Evolutionary conservation across 2,797 vertebrate genomes (phyloP), one percentile per base, ranked within the genome.

Genomic region (Anisognathus igniventris): DNA sequence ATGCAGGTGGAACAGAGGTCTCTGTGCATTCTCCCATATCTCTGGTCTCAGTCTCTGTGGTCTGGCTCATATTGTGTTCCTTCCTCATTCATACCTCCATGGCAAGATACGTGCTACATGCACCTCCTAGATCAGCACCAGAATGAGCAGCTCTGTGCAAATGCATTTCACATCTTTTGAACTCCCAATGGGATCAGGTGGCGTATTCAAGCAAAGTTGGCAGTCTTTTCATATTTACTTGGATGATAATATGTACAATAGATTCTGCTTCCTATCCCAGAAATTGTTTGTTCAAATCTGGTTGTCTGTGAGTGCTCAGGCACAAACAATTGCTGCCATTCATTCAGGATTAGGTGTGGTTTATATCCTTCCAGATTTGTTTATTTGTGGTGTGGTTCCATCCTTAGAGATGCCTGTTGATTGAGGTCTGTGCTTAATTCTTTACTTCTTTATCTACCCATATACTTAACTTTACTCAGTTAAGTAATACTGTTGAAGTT

Each of bases 211-310:
- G 53, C 31, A 72, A 61, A 86, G 35, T 20, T 95, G 83, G 44
- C 70, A 84, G 51, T 37, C 73, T 88, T 90, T 58, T 50, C 9
- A 1, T 81, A 61, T 88, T 88, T 93, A 57, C 48, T 88, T 92
- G 66, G 56, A 75, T 28, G 47, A 53, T 51, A 30, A 42, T 48
- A 64, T 22, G 45, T 39, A 39, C 76, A 81, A 64, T 70, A 51
- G 39, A 42, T 84, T 81, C 67, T 78, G 80, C 40, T 93, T 90
- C 74, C 73, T 94, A 51, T 50, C 76, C 60, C 88, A 84, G 37
- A 92, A 90, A 35, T n/a, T 72, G 27, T 93, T 96, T 83, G 61
- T 81, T 93, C 76, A 86, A 90, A 84, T 75, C 70, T 80, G 37
- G 31, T 37, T 88, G 10, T 58, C 23, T 76, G 73, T 40, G 33